Evolutionary conservation across 2,797 vertebrate genomes (phyloP).

Genomic region (Sebastiscus tertius): DNA sequence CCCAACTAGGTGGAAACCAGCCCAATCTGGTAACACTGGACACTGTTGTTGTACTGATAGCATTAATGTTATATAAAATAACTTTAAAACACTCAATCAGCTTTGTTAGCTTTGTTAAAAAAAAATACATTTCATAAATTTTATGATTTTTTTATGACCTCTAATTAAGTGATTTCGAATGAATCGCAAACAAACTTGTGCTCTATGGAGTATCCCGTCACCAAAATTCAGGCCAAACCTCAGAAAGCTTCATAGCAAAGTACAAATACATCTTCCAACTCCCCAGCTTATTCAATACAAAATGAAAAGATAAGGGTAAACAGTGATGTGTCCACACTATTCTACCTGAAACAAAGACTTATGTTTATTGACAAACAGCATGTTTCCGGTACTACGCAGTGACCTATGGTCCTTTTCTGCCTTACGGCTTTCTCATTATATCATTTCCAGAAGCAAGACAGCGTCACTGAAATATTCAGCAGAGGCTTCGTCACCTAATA

Average conservation of each 20-base stretch:
- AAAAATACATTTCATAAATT: not conserved
- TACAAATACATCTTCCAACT: not conserved
- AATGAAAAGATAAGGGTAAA: not conserved
- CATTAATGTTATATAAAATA: not conserved
- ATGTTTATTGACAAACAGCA: not conserved
- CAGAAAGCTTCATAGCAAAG: not conserved
- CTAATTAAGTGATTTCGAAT: not conserved
- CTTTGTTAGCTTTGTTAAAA: not conserved
- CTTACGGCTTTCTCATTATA: conserved; percentile 19
- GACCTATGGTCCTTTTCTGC: conserved; percentile 9
- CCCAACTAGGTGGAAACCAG: no score
- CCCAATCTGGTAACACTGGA: no score
- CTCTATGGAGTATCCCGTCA: not conserved
- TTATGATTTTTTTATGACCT: not conserved
- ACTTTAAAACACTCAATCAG: not conserved
- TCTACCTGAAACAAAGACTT: not conserved
- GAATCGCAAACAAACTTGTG: not conserved
- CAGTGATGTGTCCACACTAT: not conserved
- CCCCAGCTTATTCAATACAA: not conserved
- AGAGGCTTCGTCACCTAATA: conserved; percentile 31
- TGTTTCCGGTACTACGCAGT: not conserved
- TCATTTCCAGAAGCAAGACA: conserved; percentile 7
- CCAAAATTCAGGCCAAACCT: not conserved
- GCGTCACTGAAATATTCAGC: conserved; percentile 50
- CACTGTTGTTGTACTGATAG: not conserved